Base-by-base conservation (phyloP, 2,888 invertebrate species). In the Xestia ashworthii region DNA sequence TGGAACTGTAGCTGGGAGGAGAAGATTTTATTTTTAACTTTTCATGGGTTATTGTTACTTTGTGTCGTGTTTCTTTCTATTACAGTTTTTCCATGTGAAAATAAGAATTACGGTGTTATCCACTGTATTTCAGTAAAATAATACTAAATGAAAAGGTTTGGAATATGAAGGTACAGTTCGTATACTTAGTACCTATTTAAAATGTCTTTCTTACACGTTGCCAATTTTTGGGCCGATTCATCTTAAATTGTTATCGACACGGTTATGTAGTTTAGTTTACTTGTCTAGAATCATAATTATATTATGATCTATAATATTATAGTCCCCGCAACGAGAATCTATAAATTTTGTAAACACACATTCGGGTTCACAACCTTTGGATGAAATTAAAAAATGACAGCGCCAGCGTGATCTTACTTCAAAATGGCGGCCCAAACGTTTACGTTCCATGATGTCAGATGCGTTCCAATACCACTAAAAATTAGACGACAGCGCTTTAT, bases 21-120 rank as follows among this genome's bases (percentile, higher is more conserved):
- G 73, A 55, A 55, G 12, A 67, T 76, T 81, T 76, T 64, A 68
- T 81, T 81, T 81, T 60, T 71, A 67, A n/a, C 65, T 65, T 65
- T 76, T 25, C 44, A 62, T 32, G 14, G 71, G n/a, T 48, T 71
- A 55, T 58, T 66, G 53, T 71, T 66, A 53, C n/a, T 65, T 50
- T 62, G 14, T 71, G 32, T 38, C 46, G 38, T 60, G 50, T 14
- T 44, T 74, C 16, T 46, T 48, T 11, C 1, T 5, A 4, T 16
- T 0, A 5, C 4, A 1, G 14, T 48, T 62, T 16, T 25, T 41
- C 3, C 25, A 74, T 12, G 4, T n/a, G 53, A 14, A 1, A 1
- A 25, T 6, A 19, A 32, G 58, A 25, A 58, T 11, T 11, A 55
- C 11, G n/a, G 9, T n/a, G 19, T 2, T n/a, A 53, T 53, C 22